Evolutionary conservation across 92 coral and sea anemone species (phyloP).

Genomic region (Zoanthus sociatus): DNA sequence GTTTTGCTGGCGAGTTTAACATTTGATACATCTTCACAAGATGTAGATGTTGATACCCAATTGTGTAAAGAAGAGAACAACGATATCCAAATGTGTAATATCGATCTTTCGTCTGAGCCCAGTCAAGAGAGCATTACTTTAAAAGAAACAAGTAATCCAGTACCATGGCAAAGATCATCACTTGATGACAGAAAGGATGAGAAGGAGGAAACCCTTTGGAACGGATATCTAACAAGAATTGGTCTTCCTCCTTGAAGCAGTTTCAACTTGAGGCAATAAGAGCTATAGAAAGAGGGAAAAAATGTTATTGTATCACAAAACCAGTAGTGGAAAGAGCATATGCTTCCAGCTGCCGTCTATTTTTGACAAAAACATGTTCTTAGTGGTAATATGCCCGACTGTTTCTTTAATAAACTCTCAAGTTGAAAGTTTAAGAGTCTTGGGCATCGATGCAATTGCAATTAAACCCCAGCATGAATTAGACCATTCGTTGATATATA

Average conservation of each 20-base stretch:
- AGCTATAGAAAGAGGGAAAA: constrained; percentile 4
- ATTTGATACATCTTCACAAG: neutral
- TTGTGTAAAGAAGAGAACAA: neutral
- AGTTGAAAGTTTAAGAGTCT: neutral
- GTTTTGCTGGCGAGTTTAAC: neutral
- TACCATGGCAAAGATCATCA: neutral
- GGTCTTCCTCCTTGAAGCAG: neutral
- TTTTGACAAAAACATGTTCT: neutral
- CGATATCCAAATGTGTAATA: neutral
- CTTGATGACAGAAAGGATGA: neutral
- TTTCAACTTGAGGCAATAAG: neutral
- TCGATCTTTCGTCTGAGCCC: neutral
- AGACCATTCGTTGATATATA: neutral
- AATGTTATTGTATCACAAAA: neutral
- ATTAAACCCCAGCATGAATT: neutral
- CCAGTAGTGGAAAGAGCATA: neutral
- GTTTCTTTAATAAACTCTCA: neutral
- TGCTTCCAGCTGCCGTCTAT: neutral
- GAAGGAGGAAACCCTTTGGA: neutral
- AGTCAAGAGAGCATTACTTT: neutral
- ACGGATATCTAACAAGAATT: neutral
- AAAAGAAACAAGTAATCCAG: neutral
- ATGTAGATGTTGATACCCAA: neutral
- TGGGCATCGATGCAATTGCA: neutral
- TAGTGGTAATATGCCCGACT: neutral